Percentiles rank a stretch among this genome's conserved stretches.
These are phyloP conservation scores for Drosophila mauritiana DNA, from an alignment of 1,140 invertebrate species.

Conservation along the genomic window DNA sequence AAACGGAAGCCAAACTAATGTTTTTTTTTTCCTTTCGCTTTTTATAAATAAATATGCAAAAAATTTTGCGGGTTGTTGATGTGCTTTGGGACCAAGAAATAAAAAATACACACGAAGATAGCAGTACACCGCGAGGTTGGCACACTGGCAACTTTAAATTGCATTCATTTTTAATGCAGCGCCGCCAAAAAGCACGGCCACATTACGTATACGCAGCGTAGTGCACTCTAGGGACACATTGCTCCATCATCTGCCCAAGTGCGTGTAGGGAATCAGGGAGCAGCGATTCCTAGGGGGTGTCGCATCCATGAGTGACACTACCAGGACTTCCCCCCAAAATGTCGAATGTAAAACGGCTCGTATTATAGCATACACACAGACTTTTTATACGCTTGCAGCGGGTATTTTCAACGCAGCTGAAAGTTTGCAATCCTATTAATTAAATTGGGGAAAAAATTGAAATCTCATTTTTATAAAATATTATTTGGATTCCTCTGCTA, in stretches of 20 bases:
- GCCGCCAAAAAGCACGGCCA: conserved; percentile 61
- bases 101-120: conserved; percentile 14
- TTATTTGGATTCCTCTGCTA: background rate
- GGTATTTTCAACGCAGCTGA: conserved; percentile 4
- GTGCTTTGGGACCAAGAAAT: conserved; percentile 16
- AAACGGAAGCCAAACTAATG: conserved; percentile 55
- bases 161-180: conserved; percentile 82
- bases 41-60: conserved; percentile 77
- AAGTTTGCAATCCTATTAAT: conserved; percentile 15
- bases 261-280: conserved; percentile 33
- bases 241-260: conserved; percentile 56
- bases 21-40: conserved; percentile 44
- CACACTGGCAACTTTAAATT: conserved; percentile 71
- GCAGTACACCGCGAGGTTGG: conserved; percentile 10
- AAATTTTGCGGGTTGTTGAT: conserved; percentile 74
- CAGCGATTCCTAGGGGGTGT: conserved; percentile 19
- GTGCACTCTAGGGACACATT: conserved; percentile 77
- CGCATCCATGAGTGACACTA: conserved; percentile 62
- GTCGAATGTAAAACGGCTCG: conserved; percentile 69
- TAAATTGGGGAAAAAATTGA: background rate
- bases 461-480: conserved; percentile 7
- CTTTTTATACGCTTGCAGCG: conserved; percentile 31
- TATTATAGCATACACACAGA: conserved; percentile 55
- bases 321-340: conserved; percentile 58
- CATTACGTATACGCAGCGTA: conserved; percentile 80